Percentiles rank a stretch among this genome's conserved stretches.
Evolutionary conservation across 2,888 invertebrate genomes (phyloP).

Genomic region (Eristalis pertinax): DNA sequence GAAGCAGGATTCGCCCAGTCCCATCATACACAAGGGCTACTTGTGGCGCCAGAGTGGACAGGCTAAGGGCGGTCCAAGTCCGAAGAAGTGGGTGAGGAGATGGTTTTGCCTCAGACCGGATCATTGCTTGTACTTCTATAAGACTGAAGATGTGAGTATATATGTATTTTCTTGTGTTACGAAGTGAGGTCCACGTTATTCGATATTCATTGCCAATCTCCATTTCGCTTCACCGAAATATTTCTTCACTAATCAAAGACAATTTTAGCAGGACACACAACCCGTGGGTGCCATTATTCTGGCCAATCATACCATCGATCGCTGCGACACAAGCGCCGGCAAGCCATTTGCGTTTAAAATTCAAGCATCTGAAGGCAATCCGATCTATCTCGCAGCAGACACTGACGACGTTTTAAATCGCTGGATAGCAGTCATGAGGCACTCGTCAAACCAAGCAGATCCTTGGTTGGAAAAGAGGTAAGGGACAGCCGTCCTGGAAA

Average conservation of each 20-base stretch:
- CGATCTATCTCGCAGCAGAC: slow-evolving; percentile 91
- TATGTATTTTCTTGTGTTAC: background rate
- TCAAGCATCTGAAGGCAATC: slow-evolving; percentile 87
- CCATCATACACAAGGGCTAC: slow-evolving; percentile 88
- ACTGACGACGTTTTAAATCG: slow-evolving; percentile 87
- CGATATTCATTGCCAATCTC: background rate
- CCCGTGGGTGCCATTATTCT: slow-evolving; percentile 95
- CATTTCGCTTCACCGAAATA: background rate
- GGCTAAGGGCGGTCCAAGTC: slow-evolving; percentile 83
- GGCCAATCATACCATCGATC: slow-evolving; percentile 89
- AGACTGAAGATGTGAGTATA: slow-evolving; percentile 90
- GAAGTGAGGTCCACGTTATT: background rate
- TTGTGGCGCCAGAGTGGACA: slow-evolving; percentile 88
- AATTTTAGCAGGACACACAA: slow-evolving; percentile 87
- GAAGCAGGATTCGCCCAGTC: slow-evolving; percentile 84
- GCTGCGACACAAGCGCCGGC: slow-evolving; percentile 81
- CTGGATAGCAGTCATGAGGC: slow-evolving; percentile 90
- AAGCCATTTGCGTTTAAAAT: slow-evolving; percentile 87
- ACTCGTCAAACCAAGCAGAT: slow-evolving; percentile 88
- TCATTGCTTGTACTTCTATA: slow-evolving; percentile 97
- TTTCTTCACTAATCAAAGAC: background rate
- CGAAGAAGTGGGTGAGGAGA: slow-evolving; percentile 90
- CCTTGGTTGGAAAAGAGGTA: slow-evolving; percentile 85
- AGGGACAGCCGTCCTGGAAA: background rate
- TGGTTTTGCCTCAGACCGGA: slow-evolving; percentile 96